phyloP scores from a whole-genome alignment of 92 coral and sea anemone species.

The Zoanthus gigantus region DNA sequence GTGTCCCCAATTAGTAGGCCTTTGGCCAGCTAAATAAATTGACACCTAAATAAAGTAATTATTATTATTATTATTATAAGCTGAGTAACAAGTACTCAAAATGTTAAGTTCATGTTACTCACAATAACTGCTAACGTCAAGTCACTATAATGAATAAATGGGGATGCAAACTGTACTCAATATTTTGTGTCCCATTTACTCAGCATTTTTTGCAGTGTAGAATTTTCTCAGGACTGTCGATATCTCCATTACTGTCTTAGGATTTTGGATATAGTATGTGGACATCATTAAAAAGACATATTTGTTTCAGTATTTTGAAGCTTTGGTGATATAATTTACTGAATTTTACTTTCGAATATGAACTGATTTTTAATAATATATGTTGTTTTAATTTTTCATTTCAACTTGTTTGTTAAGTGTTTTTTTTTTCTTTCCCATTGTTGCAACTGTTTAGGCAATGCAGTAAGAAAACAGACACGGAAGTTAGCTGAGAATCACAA shows the following conservation, averaged over 20 bases:
- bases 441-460: conserved; percentile 33
- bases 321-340: background rate
- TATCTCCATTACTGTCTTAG: too few relatives aligned
- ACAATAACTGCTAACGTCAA: background rate
- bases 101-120: background rate
- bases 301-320: background rate
- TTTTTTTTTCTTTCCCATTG: conserved; percentile 6
- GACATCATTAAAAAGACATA: too few relatives aligned
- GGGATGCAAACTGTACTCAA: background rate
- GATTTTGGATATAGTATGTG: too few relatives aligned
- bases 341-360: background rate
- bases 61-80: too few relatives aligned
- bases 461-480: conserved; percentile 26
- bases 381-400: background rate
- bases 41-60: too few relatives aligned
- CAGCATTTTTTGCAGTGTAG: background rate
- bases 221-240: too few relatives aligned
- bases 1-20: too few relatives aligned
- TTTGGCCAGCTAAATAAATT: too few relatives aligned
- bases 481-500: conserved; percentile 2
- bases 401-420: conserved; percentile 18
- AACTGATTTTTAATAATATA: background rate
- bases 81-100: background rate
- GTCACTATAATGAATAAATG: background rate
- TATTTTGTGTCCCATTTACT: background rate